A percentile compares a stretch with the other conserved stretches of the same genome.
These are phyloP conservation scores for Eublepharis macularius DNA, from an alignment of 2,113 vertebrate genomes.

Conservation along the genomic window DNA sequence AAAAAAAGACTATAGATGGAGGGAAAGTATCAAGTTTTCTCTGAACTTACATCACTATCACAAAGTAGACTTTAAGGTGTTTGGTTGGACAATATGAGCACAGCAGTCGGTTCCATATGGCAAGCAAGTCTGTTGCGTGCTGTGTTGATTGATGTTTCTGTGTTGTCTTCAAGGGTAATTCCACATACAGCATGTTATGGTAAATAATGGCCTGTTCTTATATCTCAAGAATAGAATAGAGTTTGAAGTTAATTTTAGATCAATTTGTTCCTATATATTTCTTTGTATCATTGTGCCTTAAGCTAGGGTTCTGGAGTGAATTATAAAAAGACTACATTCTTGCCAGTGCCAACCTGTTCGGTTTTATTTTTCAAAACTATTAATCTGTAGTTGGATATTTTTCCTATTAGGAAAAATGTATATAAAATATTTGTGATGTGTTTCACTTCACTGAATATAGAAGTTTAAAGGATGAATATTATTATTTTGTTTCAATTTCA, in stretches of 20 bases:
- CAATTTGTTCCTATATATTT: not conserved
- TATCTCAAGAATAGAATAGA: not conserved
- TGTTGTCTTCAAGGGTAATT: too few relatives aligned
- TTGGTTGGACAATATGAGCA: too few relatives aligned
- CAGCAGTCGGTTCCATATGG: too few relatives aligned
- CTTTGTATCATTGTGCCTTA: not conserved
- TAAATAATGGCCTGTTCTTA: too few relatives aligned
- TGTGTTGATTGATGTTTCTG: too few relatives aligned
- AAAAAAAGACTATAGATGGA: too few relatives aligned
- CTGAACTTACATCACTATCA: too few relatives aligned
- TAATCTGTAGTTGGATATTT: not conserved
- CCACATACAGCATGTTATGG: too few relatives aligned
- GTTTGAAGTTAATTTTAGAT: not conserved
- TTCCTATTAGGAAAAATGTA: not conserved
- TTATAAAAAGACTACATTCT: not conserved
- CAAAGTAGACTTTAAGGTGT: too few relatives aligned
- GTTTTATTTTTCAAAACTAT: not conserved
- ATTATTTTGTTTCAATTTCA: slow-evolving; percentile 18
- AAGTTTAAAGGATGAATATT: not conserved
- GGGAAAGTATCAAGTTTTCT: too few relatives aligned
- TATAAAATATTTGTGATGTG: not conserved
- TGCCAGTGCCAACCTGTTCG: not conserved
- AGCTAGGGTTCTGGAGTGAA: not conserved
- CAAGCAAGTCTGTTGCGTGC: too few relatives aligned
- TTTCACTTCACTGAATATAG: not conserved